phyloP scores from a whole-genome alignment of 2,888 invertebrate species.

The Frankliniella intonsa region DNA sequence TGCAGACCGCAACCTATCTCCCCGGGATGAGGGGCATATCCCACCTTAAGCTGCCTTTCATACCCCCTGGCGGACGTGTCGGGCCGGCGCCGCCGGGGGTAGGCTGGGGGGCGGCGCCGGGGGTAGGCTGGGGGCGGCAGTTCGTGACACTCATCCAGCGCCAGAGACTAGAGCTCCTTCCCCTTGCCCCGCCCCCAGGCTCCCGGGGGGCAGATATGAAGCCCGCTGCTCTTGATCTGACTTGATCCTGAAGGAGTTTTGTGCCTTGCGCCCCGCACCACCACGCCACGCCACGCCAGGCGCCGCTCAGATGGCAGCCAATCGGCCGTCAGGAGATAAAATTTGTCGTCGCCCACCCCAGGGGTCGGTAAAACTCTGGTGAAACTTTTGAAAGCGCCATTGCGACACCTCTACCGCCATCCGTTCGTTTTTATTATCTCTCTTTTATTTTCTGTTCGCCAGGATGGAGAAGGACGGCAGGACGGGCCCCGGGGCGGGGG shows the following conservation, averaged over 20 bases:
- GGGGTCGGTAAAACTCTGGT: neutral
- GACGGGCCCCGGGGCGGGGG: neutral
- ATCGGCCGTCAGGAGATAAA: neutral
- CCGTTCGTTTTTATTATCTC: neutral
- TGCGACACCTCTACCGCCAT: neutral
- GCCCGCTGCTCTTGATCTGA: conserved; percentile 11
- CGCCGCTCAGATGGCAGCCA: neutral
- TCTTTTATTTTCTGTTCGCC: neutral
- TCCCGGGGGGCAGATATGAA: conserved; percentile 9
- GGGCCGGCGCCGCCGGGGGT: neutral
- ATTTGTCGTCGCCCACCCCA: too few species aligned
- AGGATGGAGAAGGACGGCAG: neutral
- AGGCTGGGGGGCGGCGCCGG: neutral
- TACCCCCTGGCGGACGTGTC: neutral
- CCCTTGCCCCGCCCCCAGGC: neutral
- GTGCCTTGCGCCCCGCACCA: neutral
- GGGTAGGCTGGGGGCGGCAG: neutral
- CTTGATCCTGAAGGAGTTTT: neutral
- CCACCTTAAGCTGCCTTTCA: conserved; percentile 16
- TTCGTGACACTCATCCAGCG: conserved; percentile 1
- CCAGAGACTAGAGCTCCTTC: neutral
- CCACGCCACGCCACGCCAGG: neutral
- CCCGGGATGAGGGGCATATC: conserved; percentile 2
- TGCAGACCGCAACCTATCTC: conserved; percentile 11
- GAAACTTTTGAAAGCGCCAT: neutral